Percentiles rank a stretch among this genome's conserved stretches.
phyloP scores from a whole-genome alignment of 2,888 invertebrate genomes.

The Scaptomyza polygonia region DNA sequence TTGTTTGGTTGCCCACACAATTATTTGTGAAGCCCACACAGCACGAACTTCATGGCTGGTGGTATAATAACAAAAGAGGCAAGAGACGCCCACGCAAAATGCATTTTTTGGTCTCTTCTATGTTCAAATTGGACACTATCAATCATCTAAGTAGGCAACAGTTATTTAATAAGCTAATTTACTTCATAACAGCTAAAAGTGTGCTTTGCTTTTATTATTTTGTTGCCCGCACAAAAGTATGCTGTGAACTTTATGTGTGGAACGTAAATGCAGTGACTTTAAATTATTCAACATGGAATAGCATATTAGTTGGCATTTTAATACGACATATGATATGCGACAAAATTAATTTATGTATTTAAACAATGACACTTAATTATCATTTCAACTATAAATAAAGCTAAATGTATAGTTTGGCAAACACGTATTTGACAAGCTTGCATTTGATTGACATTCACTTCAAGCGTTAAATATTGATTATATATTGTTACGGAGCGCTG shows the following conservation, averaged over 20 bases:
- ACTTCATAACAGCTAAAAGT: constrained; percentile 20
- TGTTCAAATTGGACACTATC: constrained; percentile 19
- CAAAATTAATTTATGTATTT: background rate
- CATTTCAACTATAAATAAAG: background rate
- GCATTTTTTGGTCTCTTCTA: constrained; percentile 20
- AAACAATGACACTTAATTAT: background rate
- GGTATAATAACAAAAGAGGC: constrained; percentile 22
- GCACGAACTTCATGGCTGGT: constrained; percentile 32
- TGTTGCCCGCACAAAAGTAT: constrained; percentile 37
- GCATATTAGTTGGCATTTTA: background rate
- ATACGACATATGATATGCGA: background rate
- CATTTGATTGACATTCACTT: constrained; percentile 15
- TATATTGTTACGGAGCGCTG: constrained; percentile 14
- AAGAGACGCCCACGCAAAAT: constrained; percentile 28
- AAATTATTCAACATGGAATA: constrained; percentile 1
- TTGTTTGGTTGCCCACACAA: constrained; percentile 27
- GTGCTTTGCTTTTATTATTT: constrained; percentile 31
- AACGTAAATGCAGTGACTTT: constrained; percentile 6
- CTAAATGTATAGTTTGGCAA: background rate
- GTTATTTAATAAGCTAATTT: constrained; percentile 3
- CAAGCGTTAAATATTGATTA: constrained; percentile 36
- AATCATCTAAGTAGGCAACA: constrained; percentile 47
- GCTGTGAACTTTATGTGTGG: constrained; percentile 35
- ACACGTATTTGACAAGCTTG: constrained; percentile 8
- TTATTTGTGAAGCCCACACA: constrained; percentile 42